Percentiles rank a stretch among this genome's conserved stretches.
Conservation (phyloP, 2,797 vertebrate genomes). For the Oophaga sylvatica region DNA sequence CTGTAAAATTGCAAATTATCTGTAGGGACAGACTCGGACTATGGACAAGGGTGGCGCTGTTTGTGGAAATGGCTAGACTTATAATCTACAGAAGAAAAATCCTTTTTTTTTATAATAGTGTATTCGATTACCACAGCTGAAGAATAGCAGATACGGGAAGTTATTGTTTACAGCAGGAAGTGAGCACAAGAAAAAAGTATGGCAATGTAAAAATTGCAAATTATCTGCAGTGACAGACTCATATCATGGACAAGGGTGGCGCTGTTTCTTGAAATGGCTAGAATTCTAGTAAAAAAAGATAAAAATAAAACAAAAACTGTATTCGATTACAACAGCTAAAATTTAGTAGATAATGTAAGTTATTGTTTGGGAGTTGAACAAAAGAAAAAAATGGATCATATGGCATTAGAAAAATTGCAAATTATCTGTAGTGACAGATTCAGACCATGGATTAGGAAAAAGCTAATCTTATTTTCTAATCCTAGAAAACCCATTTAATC, state of each 20-base stretch:
- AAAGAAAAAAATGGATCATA: background rate
- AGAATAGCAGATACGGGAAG: too few relatives aligned
- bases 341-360: background rate
- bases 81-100: too few relatives aligned
- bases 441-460: background rate
- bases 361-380: background rate
- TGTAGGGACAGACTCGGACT: background rate
- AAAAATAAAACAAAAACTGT: background rate
- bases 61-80: background rate
- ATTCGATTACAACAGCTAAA: background rate
- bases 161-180: too few relatives aligned
- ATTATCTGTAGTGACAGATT: background rate
- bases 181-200: too few relatives aligned
- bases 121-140: too few relatives aligned
- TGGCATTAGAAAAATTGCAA: background rate
- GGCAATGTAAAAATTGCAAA: too few relatives aligned
- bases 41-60: background rate
- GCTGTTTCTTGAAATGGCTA: background rate
- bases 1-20: background rate
- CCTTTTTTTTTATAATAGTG: background rate
- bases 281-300: background rate
- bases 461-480: too few relatives aligned
- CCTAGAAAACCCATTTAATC: too few relatives aligned
- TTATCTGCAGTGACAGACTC: background rate
- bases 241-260: background rate